These are phyloP conservation scores for Salvelinus alpinus DNA, from an alignment of 2,113 vertebrate genomes.

Conservation along the genomic window DNA sequence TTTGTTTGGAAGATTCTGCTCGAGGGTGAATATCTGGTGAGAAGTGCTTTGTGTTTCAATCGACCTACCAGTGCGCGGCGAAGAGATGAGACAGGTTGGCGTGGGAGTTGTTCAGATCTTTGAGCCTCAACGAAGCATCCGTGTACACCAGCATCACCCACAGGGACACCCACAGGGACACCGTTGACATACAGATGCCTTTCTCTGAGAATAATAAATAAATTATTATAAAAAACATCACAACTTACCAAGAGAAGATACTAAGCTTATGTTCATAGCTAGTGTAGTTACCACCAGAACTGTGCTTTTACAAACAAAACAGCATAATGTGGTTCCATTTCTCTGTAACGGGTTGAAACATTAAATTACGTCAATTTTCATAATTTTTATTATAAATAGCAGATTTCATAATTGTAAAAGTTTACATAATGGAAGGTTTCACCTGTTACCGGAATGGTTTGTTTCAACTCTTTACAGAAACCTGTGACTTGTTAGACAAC, in stretches of 20 bases:
- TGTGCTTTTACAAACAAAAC: not conserved
- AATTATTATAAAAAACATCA: not conserved
- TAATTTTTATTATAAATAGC: no score
- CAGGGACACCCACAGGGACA: constrained; percentile 79
- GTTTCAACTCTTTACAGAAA: no score
- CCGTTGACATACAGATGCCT: constrained; percentile 79
- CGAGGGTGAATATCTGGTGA: not conserved
- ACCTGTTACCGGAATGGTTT: no score
- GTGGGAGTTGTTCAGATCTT: constrained; percentile 78
- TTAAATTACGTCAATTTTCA: no score
- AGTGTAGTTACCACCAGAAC: not conserved
- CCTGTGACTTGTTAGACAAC: no score
- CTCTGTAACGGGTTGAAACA: no score
- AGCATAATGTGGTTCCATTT: not conserved
- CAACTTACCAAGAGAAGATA: not conserved
- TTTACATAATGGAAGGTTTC: no score
- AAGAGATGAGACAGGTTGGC: constrained; percentile 80
- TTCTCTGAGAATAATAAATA: constrained; percentile 65
- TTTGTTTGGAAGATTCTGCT: not conserved
- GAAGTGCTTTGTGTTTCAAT: not conserved
- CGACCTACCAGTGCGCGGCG: constrained; percentile 79
- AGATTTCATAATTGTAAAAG: no score
- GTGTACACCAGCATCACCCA: constrained; percentile 82
- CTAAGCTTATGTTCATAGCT: not conserved
- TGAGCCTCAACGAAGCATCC: constrained; percentile 78